These are phyloP conservation scores for Teleiodes luculella DNA, from an alignment of 2,888 invertebrate genomes.

Conservation along the genomic window DNA sequence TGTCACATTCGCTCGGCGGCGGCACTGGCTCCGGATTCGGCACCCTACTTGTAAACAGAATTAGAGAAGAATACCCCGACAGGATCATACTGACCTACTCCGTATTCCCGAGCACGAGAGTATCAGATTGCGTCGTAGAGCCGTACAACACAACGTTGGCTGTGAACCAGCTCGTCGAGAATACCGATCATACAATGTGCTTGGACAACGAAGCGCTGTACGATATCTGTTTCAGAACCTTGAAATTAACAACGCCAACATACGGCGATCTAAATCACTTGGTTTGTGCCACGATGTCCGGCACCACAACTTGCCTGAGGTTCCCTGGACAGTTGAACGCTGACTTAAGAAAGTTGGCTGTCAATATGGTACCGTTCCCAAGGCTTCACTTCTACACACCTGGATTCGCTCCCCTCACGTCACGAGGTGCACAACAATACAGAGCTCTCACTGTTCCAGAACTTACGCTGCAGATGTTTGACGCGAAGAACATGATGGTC, in stretches of 20 bases:
- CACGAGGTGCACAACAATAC: slow-evolving; percentile 92
- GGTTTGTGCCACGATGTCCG: slow-evolving; percentile 91
- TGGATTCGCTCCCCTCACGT: slow-evolving; percentile 83
- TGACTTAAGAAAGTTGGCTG: slow-evolving; percentile 65
- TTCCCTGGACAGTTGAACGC: slow-evolving; percentile 77
- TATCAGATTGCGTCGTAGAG: slow-evolving; percentile 80
- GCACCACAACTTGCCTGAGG: slow-evolving; percentile 88
- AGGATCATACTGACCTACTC: slow-evolving; percentile 89
- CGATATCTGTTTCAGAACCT: slow-evolving; percentile 89
- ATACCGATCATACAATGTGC: slow-evolving; percentile 82
- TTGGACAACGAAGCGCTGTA: slow-evolving; percentile 84
- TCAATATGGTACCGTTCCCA: slow-evolving; percentile 82
- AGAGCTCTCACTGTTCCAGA: slow-evolving; percentile 94
- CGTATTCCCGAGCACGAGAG: slow-evolving; percentile 89
- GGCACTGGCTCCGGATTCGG: slow-evolving; percentile 74
- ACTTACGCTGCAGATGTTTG: slow-evolving; percentile 81
- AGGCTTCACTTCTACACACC: slow-evolving; percentile 78
- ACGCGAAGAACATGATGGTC: slow-evolving; percentile 91
- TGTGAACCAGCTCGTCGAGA: slow-evolving; percentile 90
- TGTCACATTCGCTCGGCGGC: slow-evolving; percentile 84
- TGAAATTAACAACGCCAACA: slow-evolving; percentile 86
- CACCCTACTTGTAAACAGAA: slow-evolving; percentile 88
- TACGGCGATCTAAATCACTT: slow-evolving; percentile 91
- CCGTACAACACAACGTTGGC: slow-evolving; percentile 93
- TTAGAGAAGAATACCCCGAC: slow-evolving; percentile 94